These are phyloP conservation scores for Protodeltote pygarga DNA, from an alignment of 2,888 invertebrate species.

Conservation along the genomic window DNA sequence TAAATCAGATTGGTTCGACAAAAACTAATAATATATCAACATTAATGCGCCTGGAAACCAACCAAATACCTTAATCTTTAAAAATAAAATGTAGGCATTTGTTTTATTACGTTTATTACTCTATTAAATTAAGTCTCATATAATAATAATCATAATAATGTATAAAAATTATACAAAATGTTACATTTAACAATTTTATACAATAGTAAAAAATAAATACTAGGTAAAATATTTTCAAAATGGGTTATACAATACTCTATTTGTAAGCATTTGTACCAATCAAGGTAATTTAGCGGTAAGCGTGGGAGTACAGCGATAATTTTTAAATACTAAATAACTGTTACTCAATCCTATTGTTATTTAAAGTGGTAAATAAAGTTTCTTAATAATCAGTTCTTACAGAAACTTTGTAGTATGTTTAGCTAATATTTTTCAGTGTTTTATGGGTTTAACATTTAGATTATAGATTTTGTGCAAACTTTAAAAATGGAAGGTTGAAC, in stretches of 20 bases:
- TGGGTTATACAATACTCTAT: constrained; percentile 4
- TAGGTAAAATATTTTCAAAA: constrained; percentile 12
- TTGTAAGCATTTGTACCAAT: constrained; percentile 21
- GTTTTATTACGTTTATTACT: too few relatives aligned
- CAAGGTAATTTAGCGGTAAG: constrained; percentile 23
- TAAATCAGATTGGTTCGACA: constrained; percentile 18
- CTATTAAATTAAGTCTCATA: too few relatives aligned
- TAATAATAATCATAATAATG: too few relatives aligned
- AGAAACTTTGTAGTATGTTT: constrained; percentile 21
- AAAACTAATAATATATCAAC: constrained; percentile 9
- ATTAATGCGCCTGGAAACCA: neutral
- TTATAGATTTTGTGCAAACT: constrained; percentile 1
- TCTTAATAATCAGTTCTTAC: constrained; percentile 1
- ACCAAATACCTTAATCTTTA: too few relatives aligned
- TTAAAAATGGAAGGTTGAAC: constrained; percentile 9
- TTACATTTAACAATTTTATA: neutral
- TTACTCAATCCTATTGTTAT: constrained; percentile 52
- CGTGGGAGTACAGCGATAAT: constrained; percentile 55
- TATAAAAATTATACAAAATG: neutral
- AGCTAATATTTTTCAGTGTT: constrained; percentile 5
- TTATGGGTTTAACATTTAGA: constrained; percentile 11
- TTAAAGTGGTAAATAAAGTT: constrained; percentile 47
- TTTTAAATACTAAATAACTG: constrained; percentile 50
- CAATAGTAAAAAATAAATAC: too few relatives aligned
- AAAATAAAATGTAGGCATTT: too few relatives aligned